Evolutionary conservation across 2,888 invertebrate genomes (phyloP), one percentile per base, ranked within the genome.

Genomic region (Lycocerus yunnanus): DNA sequence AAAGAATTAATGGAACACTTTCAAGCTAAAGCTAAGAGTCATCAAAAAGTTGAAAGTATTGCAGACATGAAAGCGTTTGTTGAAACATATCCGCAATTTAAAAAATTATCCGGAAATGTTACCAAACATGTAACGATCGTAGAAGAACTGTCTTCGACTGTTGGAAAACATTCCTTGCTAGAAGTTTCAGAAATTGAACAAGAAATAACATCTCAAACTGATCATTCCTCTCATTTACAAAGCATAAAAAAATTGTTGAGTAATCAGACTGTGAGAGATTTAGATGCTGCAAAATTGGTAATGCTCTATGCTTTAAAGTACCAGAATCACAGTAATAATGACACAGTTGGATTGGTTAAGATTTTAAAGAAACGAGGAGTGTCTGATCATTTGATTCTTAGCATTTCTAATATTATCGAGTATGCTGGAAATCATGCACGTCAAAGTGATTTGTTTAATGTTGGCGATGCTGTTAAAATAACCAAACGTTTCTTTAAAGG

Each of bases 31-130:
- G 96, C 97, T 2, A 95, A 98, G 86, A 96, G 95, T 82, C 97
- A 98, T 83, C 95, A 97, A 85, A 97, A 98, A 89, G 95, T 99
- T 2, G 99, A 99, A 89, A 97, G 97, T 82, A 99, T 99, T 82
- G 92, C 95, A 0, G 99, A 99, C 86, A 99, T 99, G 99, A 99
- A 99, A 89, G 94, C 92, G 83, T 99, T 99, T 86, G 96, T 99
- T 0, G 99, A 99, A 86, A 94, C 95, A 13, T 99, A 99, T 89
- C 99, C 99, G 0, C 94, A 98, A 81, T 99, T 99, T 85, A 98
- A 98, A 89, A 96, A 96, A 91, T 93, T 97, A 91, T 95, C 95
- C 0, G 97, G 97, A 15, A 98, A 98, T 1, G 98, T 99, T 18
- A 93, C 97, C 6, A 99, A 99, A 86, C 99, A 99, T 88, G 95